Evolutionary conservation across 1,140 invertebrate genomes (phyloP).

Genomic region (Artemia franciscana): DNA sequence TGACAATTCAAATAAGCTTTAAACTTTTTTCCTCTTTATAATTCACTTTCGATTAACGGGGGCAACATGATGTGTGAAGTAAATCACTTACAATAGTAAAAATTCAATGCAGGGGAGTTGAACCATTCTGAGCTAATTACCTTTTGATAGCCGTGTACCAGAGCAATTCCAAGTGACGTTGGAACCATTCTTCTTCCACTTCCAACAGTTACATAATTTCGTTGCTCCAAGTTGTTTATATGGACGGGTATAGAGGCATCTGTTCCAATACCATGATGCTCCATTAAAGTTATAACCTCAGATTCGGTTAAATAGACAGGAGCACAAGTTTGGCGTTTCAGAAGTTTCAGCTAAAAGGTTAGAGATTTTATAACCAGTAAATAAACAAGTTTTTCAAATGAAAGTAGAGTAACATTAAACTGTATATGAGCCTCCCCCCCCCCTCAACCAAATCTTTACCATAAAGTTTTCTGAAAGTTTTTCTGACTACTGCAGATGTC

Average conservation of each 20-base stretch:
- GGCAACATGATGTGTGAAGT: too few species aligned
- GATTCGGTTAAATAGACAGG: constrained; percentile 94
- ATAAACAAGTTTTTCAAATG: too few species aligned
- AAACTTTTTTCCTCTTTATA: too few species aligned
- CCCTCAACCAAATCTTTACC: too few species aligned
- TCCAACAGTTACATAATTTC: constrained; percentile 82
- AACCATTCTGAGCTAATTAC: constrained; percentile 22
- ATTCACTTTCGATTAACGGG: too few species aligned
- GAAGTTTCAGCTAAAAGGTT: constrained; percentile 38
- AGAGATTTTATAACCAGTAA: not conserved
- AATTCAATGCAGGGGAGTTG: too few species aligned
- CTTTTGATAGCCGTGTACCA: constrained; percentile 94
- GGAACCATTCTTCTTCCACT: constrained; percentile 57
- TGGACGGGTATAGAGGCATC: constrained; percentile 99
- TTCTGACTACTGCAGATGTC: too few species aligned
- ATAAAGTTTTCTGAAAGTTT: too few species aligned
- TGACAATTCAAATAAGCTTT: too few species aligned
- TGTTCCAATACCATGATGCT: constrained; percentile 90
- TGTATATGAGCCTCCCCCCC: too few species aligned
- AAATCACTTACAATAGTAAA: too few species aligned
- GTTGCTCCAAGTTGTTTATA: constrained; percentile 93
- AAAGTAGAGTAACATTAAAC: too few species aligned
- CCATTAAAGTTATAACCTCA: constrained; percentile 95
- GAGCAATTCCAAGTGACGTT: constrained; percentile 77
- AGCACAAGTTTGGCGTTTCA: constrained; percentile 73